phyloP scores from a whole-genome alignment of 2,888 invertebrate genomes.

The Ramazzottius varieornatus region DNA sequence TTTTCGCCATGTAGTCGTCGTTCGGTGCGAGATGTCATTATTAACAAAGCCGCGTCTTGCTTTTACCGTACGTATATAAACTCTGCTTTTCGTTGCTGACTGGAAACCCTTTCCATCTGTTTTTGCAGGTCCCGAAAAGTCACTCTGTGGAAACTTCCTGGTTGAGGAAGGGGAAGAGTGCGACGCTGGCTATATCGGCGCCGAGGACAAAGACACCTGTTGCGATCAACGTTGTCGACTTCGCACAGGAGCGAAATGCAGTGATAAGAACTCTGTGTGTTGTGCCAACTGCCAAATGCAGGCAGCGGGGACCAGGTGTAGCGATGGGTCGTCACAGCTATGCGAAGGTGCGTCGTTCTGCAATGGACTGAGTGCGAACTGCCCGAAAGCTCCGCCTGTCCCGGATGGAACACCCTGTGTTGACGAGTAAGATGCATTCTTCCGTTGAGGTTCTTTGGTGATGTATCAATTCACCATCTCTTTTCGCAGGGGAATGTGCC shows the following conservation, averaged over 20 bases:
- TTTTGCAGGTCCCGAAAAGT: slow-evolving; percentile 61
- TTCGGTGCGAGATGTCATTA: slow-evolving; percentile 68
- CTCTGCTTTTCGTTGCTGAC: slow-evolving; percentile 6
- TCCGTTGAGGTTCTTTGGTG: too few relatives aligned
- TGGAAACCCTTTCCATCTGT: too few relatives aligned
- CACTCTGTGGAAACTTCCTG: slow-evolving; percentile 78
- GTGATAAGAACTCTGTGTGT: slow-evolving; percentile 85
- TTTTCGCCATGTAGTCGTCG: slow-evolving; percentile 82
- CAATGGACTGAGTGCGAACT: slow-evolving; percentile 30
- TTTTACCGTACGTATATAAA: slow-evolving; percentile 19
- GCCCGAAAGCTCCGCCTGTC: slow-evolving; percentile 61
- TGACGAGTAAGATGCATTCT: slow-evolving; percentile 28
- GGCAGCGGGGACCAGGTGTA: slow-evolving; percentile 36
- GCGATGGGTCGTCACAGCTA: slow-evolving; percentile 64
- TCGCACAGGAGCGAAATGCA: slow-evolving; percentile 61
- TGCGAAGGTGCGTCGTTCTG: slow-evolving; percentile 57
- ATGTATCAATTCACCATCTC: too few relatives aligned
- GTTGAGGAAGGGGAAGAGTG: slow-evolving; percentile 90
- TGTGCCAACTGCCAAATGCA: slow-evolving; percentile 72
- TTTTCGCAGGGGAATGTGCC: slow-evolving; percentile 45
- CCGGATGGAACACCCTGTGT: slow-evolving; percentile 61
- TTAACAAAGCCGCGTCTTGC: slow-evolving; percentile 47
- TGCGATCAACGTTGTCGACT: slow-evolving; percentile 76
- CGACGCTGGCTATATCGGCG: slow-evolving; percentile 72
- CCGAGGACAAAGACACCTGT: slow-evolving; percentile 71